A percentile compares a stretch with the other conserved stretches of the same genome.
phyloP scores from a whole-genome alignment of 2,113 vertebrate species.

The Rhodinocichla rosea region DNA sequence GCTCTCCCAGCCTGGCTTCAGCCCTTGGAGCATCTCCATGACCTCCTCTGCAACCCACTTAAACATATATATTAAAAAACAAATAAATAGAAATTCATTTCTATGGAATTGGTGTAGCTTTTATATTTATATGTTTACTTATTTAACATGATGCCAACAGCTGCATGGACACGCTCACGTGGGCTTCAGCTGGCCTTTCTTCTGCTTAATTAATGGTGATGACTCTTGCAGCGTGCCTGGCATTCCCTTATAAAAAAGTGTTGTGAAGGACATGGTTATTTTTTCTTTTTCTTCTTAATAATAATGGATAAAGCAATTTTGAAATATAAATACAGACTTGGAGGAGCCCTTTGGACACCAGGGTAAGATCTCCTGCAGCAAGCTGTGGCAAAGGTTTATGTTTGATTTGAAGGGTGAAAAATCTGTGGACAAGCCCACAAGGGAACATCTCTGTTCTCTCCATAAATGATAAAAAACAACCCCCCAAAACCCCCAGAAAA shows the following conservation, averaged over 20 bases:
- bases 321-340: not conserved
- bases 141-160: not conserved
- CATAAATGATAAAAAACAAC: not conserved
- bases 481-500: not conserved
- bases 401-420: not conserved
- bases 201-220: not conserved
- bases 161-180: not conserved
- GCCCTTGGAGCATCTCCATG: fast-evolving
- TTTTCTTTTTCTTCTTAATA: not conserved
- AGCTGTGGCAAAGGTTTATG: not conserved
- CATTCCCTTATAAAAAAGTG: not conserved
- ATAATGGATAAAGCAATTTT: not conserved
- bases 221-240: not conserved
- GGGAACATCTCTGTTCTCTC: not conserved
- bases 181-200: not conserved
- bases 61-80: not conserved
- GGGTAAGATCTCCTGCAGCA: not conserved
- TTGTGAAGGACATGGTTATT: not conserved
- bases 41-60: not conserved
- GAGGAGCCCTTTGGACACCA: not conserved
- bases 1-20: not conserved
- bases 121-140: not conserved
- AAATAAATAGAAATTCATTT: not conserved
- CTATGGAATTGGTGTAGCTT: fast-evolving
- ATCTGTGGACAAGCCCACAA: not conserved